Conservation (phyloP, 2,888 invertebrate genomes). For the Dryomyza anilis region DNA sequence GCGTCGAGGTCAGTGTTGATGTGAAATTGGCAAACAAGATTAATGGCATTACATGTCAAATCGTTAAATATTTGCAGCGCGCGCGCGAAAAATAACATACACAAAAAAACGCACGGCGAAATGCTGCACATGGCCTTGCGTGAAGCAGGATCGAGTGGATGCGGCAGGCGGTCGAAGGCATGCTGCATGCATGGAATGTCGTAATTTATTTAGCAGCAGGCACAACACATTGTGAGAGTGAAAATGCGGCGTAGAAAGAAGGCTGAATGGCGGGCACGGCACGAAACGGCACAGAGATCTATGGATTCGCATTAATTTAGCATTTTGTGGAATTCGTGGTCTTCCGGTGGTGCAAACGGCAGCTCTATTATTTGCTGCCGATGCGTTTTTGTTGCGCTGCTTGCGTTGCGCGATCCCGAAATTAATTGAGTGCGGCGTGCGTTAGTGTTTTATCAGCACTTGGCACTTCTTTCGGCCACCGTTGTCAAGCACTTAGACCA, state of each 20-base stretch:
- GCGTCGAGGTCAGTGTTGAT: slow-evolving; percentile 3
- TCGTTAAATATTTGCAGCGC: slow-evolving; percentile 27
- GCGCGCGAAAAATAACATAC: slow-evolving; percentile 11
- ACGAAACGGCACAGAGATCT: slow-evolving; percentile 34
- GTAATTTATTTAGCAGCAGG: slow-evolving; percentile 20
- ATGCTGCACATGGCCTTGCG: slow-evolving; percentile 21
- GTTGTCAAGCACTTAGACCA: too few relatives aligned
- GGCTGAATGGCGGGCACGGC: too few relatives aligned
- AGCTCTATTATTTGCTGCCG: slow-evolving; percentile 2
- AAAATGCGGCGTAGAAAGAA: too few relatives aligned
- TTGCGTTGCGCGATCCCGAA: slow-evolving; percentile 10
- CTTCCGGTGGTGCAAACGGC: slow-evolving; percentile 36
- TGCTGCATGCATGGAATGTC: slow-evolving; percentile 14
- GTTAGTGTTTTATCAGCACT: not conserved
- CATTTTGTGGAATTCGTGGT: slow-evolving; percentile 42
- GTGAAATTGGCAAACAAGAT: slow-evolving; percentile 19
- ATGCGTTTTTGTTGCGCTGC: slow-evolving; percentile 17
- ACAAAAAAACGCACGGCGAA: slow-evolving; percentile 17
- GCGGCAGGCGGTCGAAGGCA: not conserved
- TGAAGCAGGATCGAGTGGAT: not conserved
- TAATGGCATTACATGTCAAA: slow-evolving; percentile 27
- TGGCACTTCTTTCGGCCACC: slow-evolving; percentile 9
- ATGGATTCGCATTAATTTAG: slow-evolving; percentile 42
- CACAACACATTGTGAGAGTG: too few relatives aligned
- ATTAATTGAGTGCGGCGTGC: not conserved